Evolutionary conservation across 2,113 vertebrate species (phyloP).

Genomic region (Isurus oxyrinchus): DNA sequence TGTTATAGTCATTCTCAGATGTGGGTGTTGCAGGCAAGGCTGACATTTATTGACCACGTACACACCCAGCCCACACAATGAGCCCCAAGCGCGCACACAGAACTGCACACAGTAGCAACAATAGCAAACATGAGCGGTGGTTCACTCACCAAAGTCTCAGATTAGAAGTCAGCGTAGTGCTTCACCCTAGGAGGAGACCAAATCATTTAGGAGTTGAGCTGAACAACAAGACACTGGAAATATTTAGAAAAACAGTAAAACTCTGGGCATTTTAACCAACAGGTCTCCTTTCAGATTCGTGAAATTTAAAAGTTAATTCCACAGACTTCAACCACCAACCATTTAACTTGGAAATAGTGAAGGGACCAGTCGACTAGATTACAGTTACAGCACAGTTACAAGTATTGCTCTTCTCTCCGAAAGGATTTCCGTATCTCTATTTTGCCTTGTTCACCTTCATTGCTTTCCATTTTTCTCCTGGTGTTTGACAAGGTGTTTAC

Average conservation of each 20-base stretch:
- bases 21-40: no score
- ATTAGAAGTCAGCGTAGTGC: slow-evolving; percentile 3
- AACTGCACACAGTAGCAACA: background rate
- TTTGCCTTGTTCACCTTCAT: no score
- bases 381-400: no score
- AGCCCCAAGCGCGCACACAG: background rate
- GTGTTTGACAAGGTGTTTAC: no score
- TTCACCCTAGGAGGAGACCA: slow-evolving; percentile 15
- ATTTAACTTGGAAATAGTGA: background rate
- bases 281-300: background rate
- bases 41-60: no score
- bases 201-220: background rate
- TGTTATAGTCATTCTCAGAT: no score
- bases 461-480: no score
- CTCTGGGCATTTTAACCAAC: background rate
- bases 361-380: background rate
- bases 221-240: background rate
- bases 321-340: background rate
- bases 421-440: no score
- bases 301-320: background rate
- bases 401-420: no score
- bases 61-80: no score
- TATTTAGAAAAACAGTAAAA: background rate
- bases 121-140: background rate
- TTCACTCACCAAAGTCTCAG: background rate